Base-by-base conservation (phyloP, 2,888 invertebrate genomes). In the Drosophila rellima region DNA sequence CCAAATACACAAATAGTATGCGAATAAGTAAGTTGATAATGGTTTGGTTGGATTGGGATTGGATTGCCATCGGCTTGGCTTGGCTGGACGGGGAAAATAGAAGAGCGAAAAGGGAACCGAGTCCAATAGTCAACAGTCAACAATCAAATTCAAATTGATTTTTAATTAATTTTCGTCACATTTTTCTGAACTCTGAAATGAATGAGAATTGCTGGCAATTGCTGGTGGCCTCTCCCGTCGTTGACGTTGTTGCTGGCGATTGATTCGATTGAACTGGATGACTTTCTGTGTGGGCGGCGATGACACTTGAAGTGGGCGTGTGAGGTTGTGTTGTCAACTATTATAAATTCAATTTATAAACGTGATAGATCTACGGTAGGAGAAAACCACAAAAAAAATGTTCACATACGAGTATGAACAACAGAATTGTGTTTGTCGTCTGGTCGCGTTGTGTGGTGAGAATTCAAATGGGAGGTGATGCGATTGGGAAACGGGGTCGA, bases 61-160 rank as follows among this genome's bases (percentile, higher is more conserved):
- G 37, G 20, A 37, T 51, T 52, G 37, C 11, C 23, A 39, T 37
- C 39, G 18, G 20, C 23, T 29, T 52, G 18, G 20, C 23, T 29
- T 54, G 20, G 18, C 18, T 17, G 40, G 1, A 35, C 1, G 8
- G 15, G 23, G 18, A 11, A 6, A 26, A n/a, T 18, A 5, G 11
- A 10, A 17, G 33, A 42, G 11, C 10, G n/a, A 11, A 13, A 11
- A 13, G 13, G n/a, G 23, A 39, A 40, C 26, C n/a, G 13, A 33
- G 42, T 60, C 26, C 51, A 26, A 51, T 33, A 54, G 68, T 18
- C 26, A 55, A 63, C 47, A 48, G 62, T 75, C 74, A 85, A 85
- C 89, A 85, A 88, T 88, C 87, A 87, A 86, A 85, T 83, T 88
- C 77, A 81, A 85, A 85, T 88, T 85, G 85, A 89, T 88, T 85